These are phyloP conservation scores for Antitype chi DNA, from an alignment of 2,888 invertebrate species.

Conservation along the genomic window DNA sequence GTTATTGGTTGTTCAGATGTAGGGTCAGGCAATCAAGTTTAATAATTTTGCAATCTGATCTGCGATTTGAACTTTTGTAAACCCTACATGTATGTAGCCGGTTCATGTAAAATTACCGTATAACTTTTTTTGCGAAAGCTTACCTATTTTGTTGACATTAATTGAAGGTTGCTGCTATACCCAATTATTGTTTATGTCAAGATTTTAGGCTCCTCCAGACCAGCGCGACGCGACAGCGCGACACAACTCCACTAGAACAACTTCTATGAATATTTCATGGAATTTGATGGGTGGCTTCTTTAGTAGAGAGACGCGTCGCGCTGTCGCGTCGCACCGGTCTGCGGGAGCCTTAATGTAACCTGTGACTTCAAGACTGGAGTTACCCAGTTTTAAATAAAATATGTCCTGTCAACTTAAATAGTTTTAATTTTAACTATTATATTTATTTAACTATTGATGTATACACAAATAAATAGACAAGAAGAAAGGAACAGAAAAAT, in stretches of 20 bases:
- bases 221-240: too few relatives aligned
- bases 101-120: not conserved
- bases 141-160: not conserved
- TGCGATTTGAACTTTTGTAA: constrained; percentile 28
- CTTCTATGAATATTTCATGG: too few relatives aligned
- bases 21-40: constrained; percentile 43
- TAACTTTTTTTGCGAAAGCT: not conserved
- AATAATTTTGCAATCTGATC: constrained; percentile 48
- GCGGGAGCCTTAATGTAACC: too few relatives aligned
- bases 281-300: too few relatives aligned
- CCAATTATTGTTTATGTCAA: not conserved
- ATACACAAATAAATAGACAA: not conserved
- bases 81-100: not conserved
- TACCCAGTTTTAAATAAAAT: not conserved
- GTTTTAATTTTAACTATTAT: not conserved
- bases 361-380: not conserved
- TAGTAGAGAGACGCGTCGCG: too few relatives aligned
- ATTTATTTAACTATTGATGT: not conserved
- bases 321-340: too few relatives aligned
- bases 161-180: not conserved
- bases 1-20: constrained; percentile 47
- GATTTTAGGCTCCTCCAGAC: too few relatives aligned
- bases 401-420: not conserved
- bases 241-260: too few relatives aligned
- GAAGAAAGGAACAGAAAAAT: not conserved